These are phyloP conservation scores for Accipiter cooperii DNA, from an alignment of 2,113 vertebrate genomes.

Conservation along the genomic window DNA sequence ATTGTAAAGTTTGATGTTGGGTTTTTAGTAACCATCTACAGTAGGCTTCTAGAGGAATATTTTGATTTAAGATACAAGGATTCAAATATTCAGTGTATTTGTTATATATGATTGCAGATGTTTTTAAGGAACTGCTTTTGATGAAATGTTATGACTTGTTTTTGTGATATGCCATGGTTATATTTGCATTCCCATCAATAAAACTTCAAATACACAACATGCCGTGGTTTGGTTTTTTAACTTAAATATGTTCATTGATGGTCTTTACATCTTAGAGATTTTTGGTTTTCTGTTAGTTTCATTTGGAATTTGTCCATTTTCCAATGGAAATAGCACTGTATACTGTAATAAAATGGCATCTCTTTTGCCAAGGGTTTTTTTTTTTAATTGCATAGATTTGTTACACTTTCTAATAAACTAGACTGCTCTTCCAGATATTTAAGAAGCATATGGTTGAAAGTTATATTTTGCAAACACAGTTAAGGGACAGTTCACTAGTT, in stretches of 20 bases:
- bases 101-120: conserved; percentile 49
- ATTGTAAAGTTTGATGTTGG: background rate
- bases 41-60: background rate
- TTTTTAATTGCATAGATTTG: background rate
- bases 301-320: background rate
- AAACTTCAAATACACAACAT: conserved; percentile 17
- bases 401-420: background rate
- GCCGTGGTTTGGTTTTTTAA: conserved; percentile 7
- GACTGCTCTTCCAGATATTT: background rate
- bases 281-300: background rate
- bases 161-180: conserved; percentile 13
- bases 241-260: background rate
- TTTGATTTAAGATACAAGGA: background rate
- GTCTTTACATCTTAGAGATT: background rate
- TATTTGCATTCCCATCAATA: conserved; percentile 51
- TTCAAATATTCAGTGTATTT: conserved; percentile 8
- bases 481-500: background rate
- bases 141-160: conserved; percentile 9
- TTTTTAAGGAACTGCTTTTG: conserved; percentile 39
- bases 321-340: background rate
- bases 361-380: background rate
- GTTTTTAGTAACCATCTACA: background rate
- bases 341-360: background rate
- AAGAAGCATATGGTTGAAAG: background rate
- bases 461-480: background rate